Evolutionary conservation across 2,113 vertebrate species (phyloP), one percentile per base, ranked within the genome.

Genomic region (Scatophagus argus): DNA sequence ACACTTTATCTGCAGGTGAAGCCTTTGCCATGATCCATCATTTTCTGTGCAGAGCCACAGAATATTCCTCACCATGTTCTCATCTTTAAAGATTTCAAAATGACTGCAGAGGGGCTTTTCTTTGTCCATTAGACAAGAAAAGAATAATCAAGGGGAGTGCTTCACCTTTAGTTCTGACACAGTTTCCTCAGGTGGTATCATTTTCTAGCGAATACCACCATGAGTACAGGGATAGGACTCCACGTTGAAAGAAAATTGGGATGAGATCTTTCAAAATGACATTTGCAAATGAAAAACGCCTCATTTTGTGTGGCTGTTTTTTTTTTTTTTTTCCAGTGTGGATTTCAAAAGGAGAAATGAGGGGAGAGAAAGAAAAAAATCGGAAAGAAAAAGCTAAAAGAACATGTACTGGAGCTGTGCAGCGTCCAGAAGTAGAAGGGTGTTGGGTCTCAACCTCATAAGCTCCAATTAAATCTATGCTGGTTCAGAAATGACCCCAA

Each of bases 11-110:
- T 60, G 59, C 54, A 47, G 68, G 62, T 12, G 11, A 74, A 29
- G 64, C 52, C 68, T 79, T 80, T 73, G 64, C 73, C 55, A 70
- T 75, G 65, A 86, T 77, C 66, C 71, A 38, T 74, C 23, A 2
- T 31, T 71, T 54, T 59, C 64, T 70, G 43, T 36, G 39, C 31
- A 16, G 31, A 36, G 14, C 19, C 23, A n/a, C 12, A 5, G 21
- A 29, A 8, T 41, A 21, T 67, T 74, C 56, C 60, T 39, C 38
- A 49, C 55, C 31, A 36, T 38, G 46, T 71, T 56, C 58, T 52
- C 31, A 69, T 58, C 66, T 67, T 76, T 39, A 39, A 67, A 60
- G 49, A 71, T 66, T 78, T 52, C 4, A 47, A 61, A 83, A 87
- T 66, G 47, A 69, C 69, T 52, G 54, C 46, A 44, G 38, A 63